Base-by-base conservation (phyloP, 1,140 invertebrate genomes). In the Heliconius melpomene region DNA sequence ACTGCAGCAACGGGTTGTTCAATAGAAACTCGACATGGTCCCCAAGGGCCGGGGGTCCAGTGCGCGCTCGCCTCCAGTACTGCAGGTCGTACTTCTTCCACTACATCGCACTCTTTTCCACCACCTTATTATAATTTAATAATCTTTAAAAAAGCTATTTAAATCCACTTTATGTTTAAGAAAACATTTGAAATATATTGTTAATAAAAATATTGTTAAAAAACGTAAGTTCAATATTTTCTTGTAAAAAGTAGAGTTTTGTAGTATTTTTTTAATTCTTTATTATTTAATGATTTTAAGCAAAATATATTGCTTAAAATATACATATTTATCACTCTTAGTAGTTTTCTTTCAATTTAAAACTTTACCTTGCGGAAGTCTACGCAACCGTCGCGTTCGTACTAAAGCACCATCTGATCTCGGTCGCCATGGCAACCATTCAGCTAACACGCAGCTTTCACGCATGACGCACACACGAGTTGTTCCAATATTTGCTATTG, bases 351-450 rank as follows among this genome's bases (percentile, higher is more conserved):
- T 52, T 0, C 8, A 18, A 52, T 52, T 20, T 52, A 52, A 26
- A 38, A n/a, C 13, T 40, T 36, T 71, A 94, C 94, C 94, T 88
- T 94, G 94, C 2, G 94, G 93, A 74, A 95, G 78, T 82, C 85
- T 86, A 52, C 89, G 85, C 11, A 95, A 78, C 5, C 92, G 85
- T 26, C 94, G 84, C 2, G 90, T 94, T 8, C 94, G 89, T 13
- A 94, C 89, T 8, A 93, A 85, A 3, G 89, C 88, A 8, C 93
- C 92, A 76, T 94, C 93, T 0, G 90, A 77, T 1, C 91, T 86
- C 8, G 92, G 89, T 76, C 91, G 83, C 94, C 94, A 95, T 73
- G 93, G 90, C 72, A 94, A 87, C 94, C 94, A 95, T 40, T 94
- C 93, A 7, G 88, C 93, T 11, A 94, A 78, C 5, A 83, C 84